These are phyloP conservation scores for Ginglymostoma cirratum DNA, from an alignment of 2,113 vertebrate species.

Conservation along the genomic window DNA sequence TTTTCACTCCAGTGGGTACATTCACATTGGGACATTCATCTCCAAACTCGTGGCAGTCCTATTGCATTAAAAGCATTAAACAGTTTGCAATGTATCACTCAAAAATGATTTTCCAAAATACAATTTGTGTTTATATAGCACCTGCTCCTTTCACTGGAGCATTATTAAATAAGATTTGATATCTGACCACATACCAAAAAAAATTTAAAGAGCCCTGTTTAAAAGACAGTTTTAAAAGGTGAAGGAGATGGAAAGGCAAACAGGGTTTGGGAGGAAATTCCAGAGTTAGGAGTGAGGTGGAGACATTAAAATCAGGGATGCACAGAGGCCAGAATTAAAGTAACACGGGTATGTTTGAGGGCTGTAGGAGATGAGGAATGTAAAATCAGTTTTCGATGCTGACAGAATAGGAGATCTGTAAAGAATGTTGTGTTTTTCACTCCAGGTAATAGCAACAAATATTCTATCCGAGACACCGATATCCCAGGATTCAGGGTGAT, in stretches of 20 bases:
- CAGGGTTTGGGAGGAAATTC: too few species aligned
- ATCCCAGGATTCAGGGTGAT: slow-evolving; percentile 53
- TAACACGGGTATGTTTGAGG: neutral
- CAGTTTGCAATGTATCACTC: neutral
- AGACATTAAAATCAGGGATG: neutral
- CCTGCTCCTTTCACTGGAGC: neutral
- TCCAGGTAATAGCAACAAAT: neutral
- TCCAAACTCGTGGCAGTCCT: neutral
- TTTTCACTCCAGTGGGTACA: neutral
- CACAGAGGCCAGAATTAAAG: neutral
- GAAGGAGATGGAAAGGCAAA: neutral
- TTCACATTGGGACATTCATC: neutral
- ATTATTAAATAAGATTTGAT: too few species aligned
- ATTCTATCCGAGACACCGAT: neutral
- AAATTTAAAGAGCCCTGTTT: neutral
- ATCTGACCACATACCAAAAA: neutral
- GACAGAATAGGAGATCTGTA: neutral
- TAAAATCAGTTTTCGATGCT: neutral
- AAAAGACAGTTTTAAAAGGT: neutral
- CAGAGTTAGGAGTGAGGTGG: neutral
- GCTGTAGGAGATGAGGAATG: neutral
- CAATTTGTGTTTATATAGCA: neutral
- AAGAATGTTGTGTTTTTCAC: neutral
- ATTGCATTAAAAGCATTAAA: neutral
- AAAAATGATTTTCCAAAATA: neutral